A percentile compares a stretch with the other conserved stretches of the same genome.
These are phyloP conservation scores for Turritopsis dohrnii DNA, from an alignment of 30 jellyfish, hydroid and myxozoan species.

Conservation along the genomic window DNA sequence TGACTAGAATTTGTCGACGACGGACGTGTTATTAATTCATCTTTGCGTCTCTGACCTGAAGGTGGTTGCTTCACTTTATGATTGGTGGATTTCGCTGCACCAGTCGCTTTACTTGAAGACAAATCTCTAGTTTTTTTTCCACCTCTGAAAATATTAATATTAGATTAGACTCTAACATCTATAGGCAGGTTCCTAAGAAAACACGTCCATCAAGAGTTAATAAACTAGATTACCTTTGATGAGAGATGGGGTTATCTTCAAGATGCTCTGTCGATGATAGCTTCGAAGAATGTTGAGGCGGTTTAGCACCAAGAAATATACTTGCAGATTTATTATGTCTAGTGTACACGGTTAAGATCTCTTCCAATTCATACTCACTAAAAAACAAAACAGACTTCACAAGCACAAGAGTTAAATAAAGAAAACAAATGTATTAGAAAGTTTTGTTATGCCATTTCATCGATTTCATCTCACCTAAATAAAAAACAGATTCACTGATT, in stretches of 20 bases:
- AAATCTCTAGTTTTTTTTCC: neutral
- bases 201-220: neutral
- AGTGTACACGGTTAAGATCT: conserved; percentile 51
- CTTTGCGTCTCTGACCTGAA: neutral
- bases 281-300: neutral
- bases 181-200: no score
- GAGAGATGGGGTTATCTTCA: neutral
- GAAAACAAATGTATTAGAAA: no score
- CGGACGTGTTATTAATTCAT: neutral
- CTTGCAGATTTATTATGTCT: conserved; percentile 56
- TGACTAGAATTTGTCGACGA: neutral
- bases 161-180: no score
- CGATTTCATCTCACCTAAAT: no score
- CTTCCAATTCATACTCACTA: conserved; percentile 64
- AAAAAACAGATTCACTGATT: no score
- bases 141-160: neutral
- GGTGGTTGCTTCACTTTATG: neutral
- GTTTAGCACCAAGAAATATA: conserved; percentile 60
- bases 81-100: neutral
- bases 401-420: neutral
- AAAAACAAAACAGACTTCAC: neutral
- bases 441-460: no score
- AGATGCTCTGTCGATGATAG: neutral
- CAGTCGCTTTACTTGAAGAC: neutral
- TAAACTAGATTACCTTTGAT: neutral